These are phyloP conservation scores for Metopolophium dirhodum DNA, from an alignment of 1,140 invertebrate genomes.

Conservation along the genomic window DNA sequence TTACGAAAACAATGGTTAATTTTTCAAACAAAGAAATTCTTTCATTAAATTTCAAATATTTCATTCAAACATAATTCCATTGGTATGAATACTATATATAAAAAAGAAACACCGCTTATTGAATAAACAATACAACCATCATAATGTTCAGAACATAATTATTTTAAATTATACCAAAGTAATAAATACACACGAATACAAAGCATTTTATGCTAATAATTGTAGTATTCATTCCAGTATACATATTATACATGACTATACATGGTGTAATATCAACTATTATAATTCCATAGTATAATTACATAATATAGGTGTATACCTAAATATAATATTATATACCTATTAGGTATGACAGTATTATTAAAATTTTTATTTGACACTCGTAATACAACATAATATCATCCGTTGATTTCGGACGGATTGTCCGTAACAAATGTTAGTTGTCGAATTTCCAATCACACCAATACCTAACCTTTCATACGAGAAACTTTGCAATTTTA, in stretches of 20 bases:
- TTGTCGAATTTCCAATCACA: neutral
- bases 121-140: neutral
- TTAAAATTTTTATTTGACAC: too few relatives aligned
- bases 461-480: neutral
- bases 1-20: neutral
- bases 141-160: conserved; percentile 1
- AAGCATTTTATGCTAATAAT: neutral
- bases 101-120: neutral
- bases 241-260: neutral
- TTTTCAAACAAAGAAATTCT: conserved; percentile 17
- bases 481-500: neutral
- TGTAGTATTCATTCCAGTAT: neutral
- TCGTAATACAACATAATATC: too few relatives aligned
- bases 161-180: neutral
- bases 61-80: neutral
- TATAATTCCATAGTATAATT: too few relatives aligned
- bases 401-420: neutral
- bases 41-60: neutral
- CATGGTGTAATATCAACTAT: too few relatives aligned
- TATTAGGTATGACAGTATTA: too few relatives aligned
- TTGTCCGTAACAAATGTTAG: neutral
- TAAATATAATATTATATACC: too few relatives aligned
- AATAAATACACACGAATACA: neutral
- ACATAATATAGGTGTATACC: too few relatives aligned
- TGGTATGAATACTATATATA: neutral